Evolutionary conservation across 2,797 vertebrate species (phyloP), one percentile per base, ranked within the genome.

Genomic region (Paguma larvata): DNA sequence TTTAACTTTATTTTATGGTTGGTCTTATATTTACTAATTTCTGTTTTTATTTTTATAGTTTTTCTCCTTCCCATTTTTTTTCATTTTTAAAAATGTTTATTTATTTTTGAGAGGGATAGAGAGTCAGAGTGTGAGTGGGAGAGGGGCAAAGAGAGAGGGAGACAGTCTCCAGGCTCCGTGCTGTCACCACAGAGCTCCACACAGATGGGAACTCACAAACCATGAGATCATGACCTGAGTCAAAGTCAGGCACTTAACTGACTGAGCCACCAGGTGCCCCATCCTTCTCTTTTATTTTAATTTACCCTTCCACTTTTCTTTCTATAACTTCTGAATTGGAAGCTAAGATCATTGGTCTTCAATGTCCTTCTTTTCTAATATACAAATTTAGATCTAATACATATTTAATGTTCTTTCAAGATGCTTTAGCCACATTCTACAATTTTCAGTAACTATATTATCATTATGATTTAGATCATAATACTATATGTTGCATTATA

Each of bases 121-220:
- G 6, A 56, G 53, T 19, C 0, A 59, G 56, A 59, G 0, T 0
- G 21, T 9, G 7, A 56, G 21, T 8, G 19, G 8, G 19, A 19
- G 56, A 59, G 21, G 9, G 21, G 21, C 19, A 59, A 8, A 23
- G 0, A 59, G 8, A 59, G 53, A 56, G 56, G 21, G 8, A 59
- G 21, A 59, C 56, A 23, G 3, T 10, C 21, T 59, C 56, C 21
- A 59, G 56, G 21, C 56, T 56, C 56, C 21, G 56, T 56, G 8
- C 19, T 59, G 56, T 59, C 56, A 59, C 8, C 56, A 59, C 8
- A 23, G 56, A 21, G 6, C 56, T 59, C 56, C 3, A 59, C 3
- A 9, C 56, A 59, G 56, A 12, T 9, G 8, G 56, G 56, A 23
- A 23, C 56, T 59, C 56, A 59, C 56, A 59, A 59, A 59, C 56